phyloP scores from a whole-genome alignment of 2,888 invertebrate species.

The Hydriomena furcata region DNA sequence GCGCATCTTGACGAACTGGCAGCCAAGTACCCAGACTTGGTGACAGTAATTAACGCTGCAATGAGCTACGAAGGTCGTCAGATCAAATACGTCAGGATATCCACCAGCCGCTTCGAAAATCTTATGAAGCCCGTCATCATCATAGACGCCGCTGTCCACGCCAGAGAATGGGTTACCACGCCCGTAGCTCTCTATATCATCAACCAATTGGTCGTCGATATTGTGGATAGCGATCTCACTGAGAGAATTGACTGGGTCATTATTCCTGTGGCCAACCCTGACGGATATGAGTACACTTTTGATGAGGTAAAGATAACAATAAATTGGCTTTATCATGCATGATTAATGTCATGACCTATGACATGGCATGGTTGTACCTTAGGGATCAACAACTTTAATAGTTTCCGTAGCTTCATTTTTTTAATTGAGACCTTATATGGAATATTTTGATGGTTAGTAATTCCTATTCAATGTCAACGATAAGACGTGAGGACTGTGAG shows the following conservation, averaged over 20 bases:
- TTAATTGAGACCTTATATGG: constrained; percentile 25
- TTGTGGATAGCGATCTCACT: constrained; percentile 72
- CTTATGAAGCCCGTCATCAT: constrained; percentile 82
- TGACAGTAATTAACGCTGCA: constrained; percentile 82
- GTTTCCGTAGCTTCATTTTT: constrained; percentile 9
- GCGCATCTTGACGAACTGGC: constrained; percentile 70
- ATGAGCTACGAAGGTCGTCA: constrained; percentile 83
- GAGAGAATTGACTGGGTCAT: constrained; percentile 86
- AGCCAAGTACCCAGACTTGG: constrained; percentile 69
- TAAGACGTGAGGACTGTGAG: constrained; percentile 18
- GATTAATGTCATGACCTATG: constrained; percentile 4
- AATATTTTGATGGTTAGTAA: constrained; percentile 15
- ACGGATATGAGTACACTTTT: constrained; percentile 88
- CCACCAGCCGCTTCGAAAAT: constrained; percentile 71
- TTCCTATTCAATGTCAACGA: constrained; percentile 24
- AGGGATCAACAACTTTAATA: neutral
- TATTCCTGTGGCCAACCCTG: constrained; percentile 87
- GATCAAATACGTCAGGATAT: constrained; percentile 84
- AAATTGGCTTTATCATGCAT: constrained; percentile 1
- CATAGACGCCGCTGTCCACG: constrained; percentile 85
- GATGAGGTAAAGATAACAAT: constrained; percentile 59
- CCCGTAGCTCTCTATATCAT: constrained; percentile 87
- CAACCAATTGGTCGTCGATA: constrained; percentile 85
- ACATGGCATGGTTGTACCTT: constrained; percentile 1
- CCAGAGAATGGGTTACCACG: constrained; percentile 89